phyloP scores from a whole-genome alignment of 2,797 vertebrate species.

The Echeneis naucrates region DNA sequence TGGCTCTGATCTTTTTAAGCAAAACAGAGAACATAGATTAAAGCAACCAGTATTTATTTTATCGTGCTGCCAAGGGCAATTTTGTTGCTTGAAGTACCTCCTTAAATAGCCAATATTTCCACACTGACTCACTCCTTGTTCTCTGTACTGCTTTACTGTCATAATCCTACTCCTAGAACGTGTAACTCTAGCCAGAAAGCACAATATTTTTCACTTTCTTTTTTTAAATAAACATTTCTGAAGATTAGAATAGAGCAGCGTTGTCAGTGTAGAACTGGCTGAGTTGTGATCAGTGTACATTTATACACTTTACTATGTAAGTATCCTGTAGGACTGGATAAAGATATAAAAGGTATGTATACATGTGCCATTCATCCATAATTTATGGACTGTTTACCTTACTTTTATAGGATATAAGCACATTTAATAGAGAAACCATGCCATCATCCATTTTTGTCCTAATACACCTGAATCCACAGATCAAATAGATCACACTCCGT shows the following conservation, averaged over 20 bases:
- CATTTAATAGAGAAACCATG: slow-evolving; percentile 52
- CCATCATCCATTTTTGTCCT: slow-evolving; percentile 35
- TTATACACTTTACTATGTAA: slow-evolving; percentile 70
- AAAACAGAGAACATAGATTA: slow-evolving; percentile 60
- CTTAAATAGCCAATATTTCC: slow-evolving; percentile 61
- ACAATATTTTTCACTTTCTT: slow-evolving; percentile 71
- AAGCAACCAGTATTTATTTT: slow-evolving; percentile 79
- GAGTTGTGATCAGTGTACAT: slow-evolving; percentile 73
- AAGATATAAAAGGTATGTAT: slow-evolving; percentile 54
- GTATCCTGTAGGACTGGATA: slow-evolving; percentile 65
- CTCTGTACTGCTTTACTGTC: slow-evolving; percentile 73
- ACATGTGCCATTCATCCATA: slow-evolving; percentile 65
- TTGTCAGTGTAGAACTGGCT: slow-evolving; percentile 48
- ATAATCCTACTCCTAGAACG: slow-evolving; percentile 69
- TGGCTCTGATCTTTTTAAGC: slow-evolving; percentile 55
- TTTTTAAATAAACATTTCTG: slow-evolving; percentile 67
- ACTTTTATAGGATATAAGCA: slow-evolving; percentile 64
- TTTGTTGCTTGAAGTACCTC: slow-evolving; percentile 76
- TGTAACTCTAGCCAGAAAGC: slow-evolving; percentile 75
- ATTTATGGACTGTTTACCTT: slow-evolving; percentile 37
- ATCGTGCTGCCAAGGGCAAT: slow-evolving; percentile 69
- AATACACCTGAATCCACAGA: slow-evolving; percentile 29
- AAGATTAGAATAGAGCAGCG: slow-evolving; percentile 72
- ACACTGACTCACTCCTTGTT: slow-evolving; percentile 49
- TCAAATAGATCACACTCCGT: slow-evolving; percentile 29